phyloP scores from a whole-genome alignment of 2,113 vertebrate genomes.

The Oreocharis arfaki region DNA sequence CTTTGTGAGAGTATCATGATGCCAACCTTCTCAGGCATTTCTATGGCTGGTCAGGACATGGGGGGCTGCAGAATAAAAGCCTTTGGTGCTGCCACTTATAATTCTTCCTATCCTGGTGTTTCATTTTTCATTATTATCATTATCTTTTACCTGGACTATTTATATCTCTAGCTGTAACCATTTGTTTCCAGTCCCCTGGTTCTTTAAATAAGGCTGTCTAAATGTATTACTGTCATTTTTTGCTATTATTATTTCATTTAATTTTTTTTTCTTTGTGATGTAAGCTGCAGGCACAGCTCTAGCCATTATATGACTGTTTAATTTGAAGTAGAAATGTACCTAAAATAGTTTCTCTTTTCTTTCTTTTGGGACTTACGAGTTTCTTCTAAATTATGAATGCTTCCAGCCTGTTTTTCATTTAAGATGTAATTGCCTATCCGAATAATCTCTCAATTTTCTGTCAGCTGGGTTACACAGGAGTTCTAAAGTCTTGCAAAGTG shows the following conservation, averaged over 20 bases:
- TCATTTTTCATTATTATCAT: background rate
- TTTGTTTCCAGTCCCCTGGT: background rate
- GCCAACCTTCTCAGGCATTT: background rate
- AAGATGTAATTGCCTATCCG: background rate
- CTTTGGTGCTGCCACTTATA: background rate
- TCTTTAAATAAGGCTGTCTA: constrained; percentile 7
- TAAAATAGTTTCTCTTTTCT: background rate
- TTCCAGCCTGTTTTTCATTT: background rate
- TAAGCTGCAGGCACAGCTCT: background rate
- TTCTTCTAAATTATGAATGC: background rate
- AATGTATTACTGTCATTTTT: background rate
- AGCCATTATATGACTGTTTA: background rate
- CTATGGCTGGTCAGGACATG: background rate
- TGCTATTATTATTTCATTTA: background rate
- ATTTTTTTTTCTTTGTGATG: background rate
- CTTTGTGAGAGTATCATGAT: background rate
- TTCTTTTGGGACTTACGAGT: background rate
- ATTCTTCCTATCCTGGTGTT: background rate
- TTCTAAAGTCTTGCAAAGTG: background rate
- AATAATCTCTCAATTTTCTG: background rate
- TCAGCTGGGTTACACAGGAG: background rate
- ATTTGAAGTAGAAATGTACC: background rate
- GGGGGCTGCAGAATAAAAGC: background rate
- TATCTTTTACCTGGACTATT: background rate
- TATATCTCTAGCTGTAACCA: background rate